These are phyloP conservation scores for Sinelater perroti DNA, from an alignment of 2,888 invertebrate species.

Conservation along the genomic window DNA sequence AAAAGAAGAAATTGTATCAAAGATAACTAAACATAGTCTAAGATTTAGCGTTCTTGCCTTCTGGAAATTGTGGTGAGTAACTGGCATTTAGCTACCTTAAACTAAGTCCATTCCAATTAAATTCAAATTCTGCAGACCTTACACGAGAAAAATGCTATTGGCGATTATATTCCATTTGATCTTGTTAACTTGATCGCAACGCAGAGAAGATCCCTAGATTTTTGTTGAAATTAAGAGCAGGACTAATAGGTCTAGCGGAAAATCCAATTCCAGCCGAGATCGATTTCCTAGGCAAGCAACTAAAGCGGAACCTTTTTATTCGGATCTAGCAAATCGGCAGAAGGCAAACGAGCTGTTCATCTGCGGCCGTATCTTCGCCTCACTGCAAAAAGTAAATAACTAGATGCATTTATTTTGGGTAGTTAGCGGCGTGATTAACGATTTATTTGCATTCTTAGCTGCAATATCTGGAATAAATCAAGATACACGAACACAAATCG, in stretches of 20 bases:
- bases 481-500: conserved; percentile 22
- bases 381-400: conserved; percentile 10
- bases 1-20: too few species aligned
- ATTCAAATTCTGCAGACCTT: too few species aligned
- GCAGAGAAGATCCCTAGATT: too few species aligned
- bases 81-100: too few species aligned
- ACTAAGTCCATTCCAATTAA: too few species aligned
- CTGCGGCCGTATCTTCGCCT: not conserved
- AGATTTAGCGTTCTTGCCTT: too few species aligned
- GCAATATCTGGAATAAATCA: conserved; percentile 26
- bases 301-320: too few species aligned
- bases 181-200: too few species aligned
- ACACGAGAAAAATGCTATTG: too few species aligned
- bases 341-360: conserved; percentile 4
- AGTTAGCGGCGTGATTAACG: conserved; percentile 31
- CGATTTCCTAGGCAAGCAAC: not conserved
- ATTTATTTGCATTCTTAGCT: conserved; percentile 28
- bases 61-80: too few species aligned
- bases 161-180: too few species aligned
- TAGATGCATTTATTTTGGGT: conserved; percentile 10
- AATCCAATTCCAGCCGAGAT: not conserved
- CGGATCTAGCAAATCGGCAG: not conserved
- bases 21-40: too few species aligned
- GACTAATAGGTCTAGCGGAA: not conserved
- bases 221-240: not conserved